Percentiles rank a stretch among this genome's conserved stretches.
Evolutionary conservation across 2,113 vertebrate genomes (phyloP).

Genomic region (Oenanthe melanoleuca): DNA sequence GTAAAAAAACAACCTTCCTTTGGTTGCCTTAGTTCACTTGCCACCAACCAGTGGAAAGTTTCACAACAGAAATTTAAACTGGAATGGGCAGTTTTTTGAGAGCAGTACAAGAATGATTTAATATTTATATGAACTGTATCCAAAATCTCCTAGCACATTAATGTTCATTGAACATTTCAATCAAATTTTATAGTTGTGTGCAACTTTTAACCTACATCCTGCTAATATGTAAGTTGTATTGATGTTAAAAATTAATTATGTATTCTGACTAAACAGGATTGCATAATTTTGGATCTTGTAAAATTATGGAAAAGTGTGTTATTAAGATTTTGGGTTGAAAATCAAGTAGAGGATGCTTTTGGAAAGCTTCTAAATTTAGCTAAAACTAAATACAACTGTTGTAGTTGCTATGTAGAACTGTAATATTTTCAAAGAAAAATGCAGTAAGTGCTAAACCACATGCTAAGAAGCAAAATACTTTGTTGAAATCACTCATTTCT

Average conservation of each 20-base stretch:
- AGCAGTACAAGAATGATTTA: background rate
- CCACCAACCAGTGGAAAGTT: background rate
- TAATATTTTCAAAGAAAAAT: background rate
- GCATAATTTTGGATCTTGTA: background rate
- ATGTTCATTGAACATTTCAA: background rate
- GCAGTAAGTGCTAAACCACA: background rate
- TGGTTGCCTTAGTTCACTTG: background rate
- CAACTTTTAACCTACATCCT: background rate
- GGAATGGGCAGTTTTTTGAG: background rate
- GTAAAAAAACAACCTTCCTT: background rate
- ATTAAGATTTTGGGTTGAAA: background rate
- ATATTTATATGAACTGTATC: background rate
- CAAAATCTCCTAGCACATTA: background rate
- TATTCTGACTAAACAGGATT: background rate
- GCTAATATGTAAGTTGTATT: background rate
- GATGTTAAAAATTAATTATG: background rate
- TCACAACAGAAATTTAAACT: background rate
- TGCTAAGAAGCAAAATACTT: background rate
- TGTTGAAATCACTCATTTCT: background rate
- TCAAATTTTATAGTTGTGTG: background rate
- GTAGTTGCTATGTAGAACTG: background rate
- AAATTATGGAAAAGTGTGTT: background rate
- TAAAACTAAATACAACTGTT: background rate
- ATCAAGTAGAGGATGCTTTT: background rate
- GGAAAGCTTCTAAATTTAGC: background rate